Evolutionary conservation across 2,888 invertebrate species (phyloP), one percentile per base, ranked within the genome.

Genomic region (Drosophila hamatofila): DNA sequence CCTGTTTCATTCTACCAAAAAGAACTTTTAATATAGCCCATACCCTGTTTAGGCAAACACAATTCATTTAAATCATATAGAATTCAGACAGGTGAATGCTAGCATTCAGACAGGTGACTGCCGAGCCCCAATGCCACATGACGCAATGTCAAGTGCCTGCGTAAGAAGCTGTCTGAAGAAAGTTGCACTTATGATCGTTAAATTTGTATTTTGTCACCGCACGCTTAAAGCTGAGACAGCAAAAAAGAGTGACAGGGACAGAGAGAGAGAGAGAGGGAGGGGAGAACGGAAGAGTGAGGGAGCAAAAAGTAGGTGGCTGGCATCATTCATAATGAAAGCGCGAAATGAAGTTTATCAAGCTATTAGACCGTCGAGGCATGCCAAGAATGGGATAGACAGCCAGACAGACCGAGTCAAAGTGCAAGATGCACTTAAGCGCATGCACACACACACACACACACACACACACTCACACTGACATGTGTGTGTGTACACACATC

Each of bases 281-380:
- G 21, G 14, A 6, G 23, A 3, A 7, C 2, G 21, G 12, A 9
- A 9, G 37, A 25, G 37, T 2, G 52, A 23, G 52, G 16, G 37
- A n/a, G 54, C 25, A 39, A n/a, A 25, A 12, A 12, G 25, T 41
- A 37, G 56, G 41, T 56, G 69, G 41, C 39, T 72, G 51, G 67
- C 58, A 55, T 67, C 82, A 69, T 57, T 81, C 73, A 78, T 86
- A 70, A 85, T 76, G 58, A 73, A 69, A 78, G 80, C 71, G 84
- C 60, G 80, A 75, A 71, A 78, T 75, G 69, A 69, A 75, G 80
- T 87, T 87, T 78, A 87, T 87, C 83, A 82, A 71, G 85, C 83
- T 87, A 84, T 84, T 84, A 84, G 88, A 76, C 67, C 68, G 70
- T 51, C 67, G 66, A 64, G 65, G 41, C 75, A 63, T 67, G 48